A percentile compares a stretch with the other conserved stretches of the same genome.
Evolutionary conservation across 2,888 invertebrate genomes (phyloP).

Genomic region (Dryomyza anilis): DNA sequence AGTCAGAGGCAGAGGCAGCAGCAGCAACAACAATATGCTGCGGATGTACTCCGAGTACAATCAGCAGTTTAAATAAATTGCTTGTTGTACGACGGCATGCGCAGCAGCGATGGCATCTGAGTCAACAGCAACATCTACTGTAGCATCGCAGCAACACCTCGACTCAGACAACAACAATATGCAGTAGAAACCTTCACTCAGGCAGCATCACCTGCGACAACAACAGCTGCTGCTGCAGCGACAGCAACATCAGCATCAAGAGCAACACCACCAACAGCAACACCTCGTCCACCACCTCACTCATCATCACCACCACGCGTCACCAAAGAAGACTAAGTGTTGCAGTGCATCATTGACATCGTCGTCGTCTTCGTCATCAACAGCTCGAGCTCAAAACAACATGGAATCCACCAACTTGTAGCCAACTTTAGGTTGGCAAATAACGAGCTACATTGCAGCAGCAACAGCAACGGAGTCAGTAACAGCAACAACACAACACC

Average conservation of each 20-base stretch:
- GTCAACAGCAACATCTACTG: conserved; percentile 26
- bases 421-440: conserved; percentile 22
- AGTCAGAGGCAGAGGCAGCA: no score
- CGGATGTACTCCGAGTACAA: conserved; percentile 44
- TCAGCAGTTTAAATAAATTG: conserved; percentile 58
- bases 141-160: no score
- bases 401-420: conserved; percentile 26
- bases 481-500: conserved; percentile 31
- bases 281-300: no score
- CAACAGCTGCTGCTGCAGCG: no score
- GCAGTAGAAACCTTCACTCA: no score
- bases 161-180: no score
- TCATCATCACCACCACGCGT: no score
- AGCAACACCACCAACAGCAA: no score
- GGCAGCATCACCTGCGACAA: no score
- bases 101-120: conserved; percentile 21
- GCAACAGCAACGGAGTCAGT: conserved; percentile 25
- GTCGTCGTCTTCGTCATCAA: conserved; percentile 19
- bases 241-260: no score
- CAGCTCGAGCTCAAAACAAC: conserved; percentile 25
- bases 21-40: conserved; percentile 39
- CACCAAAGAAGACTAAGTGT: no score
- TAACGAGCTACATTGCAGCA: background rate
- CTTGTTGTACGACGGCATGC: conserved; percentile 37
- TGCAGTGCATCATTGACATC: background rate